Base-by-base conservation (phyloP, 2,113 vertebrate genomes). In the Agapornis roseicollis region DNA sequence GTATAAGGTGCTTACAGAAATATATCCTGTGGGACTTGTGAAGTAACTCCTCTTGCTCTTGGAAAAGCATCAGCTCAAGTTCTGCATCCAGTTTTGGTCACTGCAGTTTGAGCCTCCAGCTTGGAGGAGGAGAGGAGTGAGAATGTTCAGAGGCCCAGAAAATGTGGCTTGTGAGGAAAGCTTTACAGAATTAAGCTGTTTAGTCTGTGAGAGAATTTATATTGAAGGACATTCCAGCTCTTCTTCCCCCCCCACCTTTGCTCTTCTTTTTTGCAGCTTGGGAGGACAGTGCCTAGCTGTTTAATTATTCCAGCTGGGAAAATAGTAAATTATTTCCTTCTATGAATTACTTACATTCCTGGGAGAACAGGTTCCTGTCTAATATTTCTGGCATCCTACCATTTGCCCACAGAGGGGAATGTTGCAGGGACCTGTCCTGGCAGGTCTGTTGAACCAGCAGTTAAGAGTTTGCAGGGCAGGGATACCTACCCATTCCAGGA, bases 341-440 rank as follows among this genome's bases (percentile, higher is more conserved):
- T 97, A 97, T 97, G 97, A 96, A 97, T 98, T 97, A 93, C 97
- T 95, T 95, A 95, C 97, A 97, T 98, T 98, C 98, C 97, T 87
- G 96, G 98, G 98, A 98, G 97, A 98, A 98, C 98, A 98, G 98
- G 98, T 98, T 98, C 97, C 95, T 97, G 97, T 97, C 97, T 97
- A 96, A 97, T 93, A 96, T 91, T 95, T 96, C 95, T 96, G 94
- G 95, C 96, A 95, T 94, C 83, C 95, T 96, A 93, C 96, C 96
- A 96, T 97, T 93, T 93, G 93, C 97, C 87, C 92, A 96, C 85
- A 93, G 96, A 95, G 93, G 96, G 91, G 96, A 97, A 94, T 92
- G 96, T 96, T 97, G 94, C 96, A 91, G 91, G 81, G 98, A 97
- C 98, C 93, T 98, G 98, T 97, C 98, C 96, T 95, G 24, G 98